phyloP scores from a whole-genome alignment of 2,888 invertebrate species.

The Drosophila parthenogenetica region DNA sequence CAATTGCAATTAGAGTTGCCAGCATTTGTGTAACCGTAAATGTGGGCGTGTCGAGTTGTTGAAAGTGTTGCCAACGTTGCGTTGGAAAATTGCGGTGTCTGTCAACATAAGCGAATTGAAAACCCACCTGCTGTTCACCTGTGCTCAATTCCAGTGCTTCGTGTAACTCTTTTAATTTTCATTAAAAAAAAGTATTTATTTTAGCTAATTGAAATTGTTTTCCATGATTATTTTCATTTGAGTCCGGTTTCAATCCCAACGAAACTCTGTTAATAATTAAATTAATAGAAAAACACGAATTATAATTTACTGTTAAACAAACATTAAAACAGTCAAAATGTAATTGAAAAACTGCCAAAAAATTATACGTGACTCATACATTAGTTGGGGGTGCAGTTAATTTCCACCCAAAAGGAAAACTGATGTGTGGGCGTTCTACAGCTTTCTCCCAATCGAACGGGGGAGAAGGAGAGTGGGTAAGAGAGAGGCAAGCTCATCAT shows the following conservation, averaged over 20 bases:
- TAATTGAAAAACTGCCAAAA: constrained; percentile 16
- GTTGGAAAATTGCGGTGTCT: constrained; percentile 55
- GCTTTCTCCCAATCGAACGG: constrained; percentile 43
- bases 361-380: constrained; percentile 14
- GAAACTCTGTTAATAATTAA: constrained; percentile 29
- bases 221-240: no score
- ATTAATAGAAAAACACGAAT: constrained; percentile 33
- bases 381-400: constrained; percentile 39
- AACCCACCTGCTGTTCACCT: constrained; percentile 13
- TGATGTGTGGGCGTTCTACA: constrained; percentile 34
- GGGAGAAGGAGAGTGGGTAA: background rate
- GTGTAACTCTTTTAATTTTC: background rate
- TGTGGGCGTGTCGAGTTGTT: constrained; percentile 56
- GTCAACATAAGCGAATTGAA: constrained; percentile 47
- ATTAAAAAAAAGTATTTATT: constrained; percentile 8
- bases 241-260: constrained; percentile 1
- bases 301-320: constrained; percentile 34
- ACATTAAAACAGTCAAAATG: background rate
- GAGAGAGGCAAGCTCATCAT: constrained; percentile 60
- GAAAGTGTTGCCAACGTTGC: constrained; percentile 33
- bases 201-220: constrained; percentile 66
- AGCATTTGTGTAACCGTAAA: constrained; percentile 47
- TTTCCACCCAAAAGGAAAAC: constrained; percentile 7
- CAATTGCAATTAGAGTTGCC: constrained; percentile 50
- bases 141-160: constrained; percentile 1